Conservation (phyloP, 2,113 vertebrate genomes). For the Caranx melampygus region DNA sequence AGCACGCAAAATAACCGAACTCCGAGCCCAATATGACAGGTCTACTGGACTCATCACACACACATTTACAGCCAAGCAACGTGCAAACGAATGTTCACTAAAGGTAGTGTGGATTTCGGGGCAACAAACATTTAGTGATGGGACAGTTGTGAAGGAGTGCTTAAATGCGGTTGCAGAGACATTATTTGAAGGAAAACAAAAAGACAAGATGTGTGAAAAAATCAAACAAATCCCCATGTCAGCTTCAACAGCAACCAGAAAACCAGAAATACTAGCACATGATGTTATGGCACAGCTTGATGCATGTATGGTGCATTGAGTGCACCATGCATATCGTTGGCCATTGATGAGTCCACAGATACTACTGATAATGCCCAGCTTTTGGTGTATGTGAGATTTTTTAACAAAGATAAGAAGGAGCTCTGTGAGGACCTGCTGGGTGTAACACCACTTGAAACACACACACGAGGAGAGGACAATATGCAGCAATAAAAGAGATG, state of each 20-base stretch:
- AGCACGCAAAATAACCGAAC: no score
- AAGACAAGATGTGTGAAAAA: conserved; percentile 3
- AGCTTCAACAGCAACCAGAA: conserved; percentile 4
- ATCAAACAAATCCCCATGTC: conserved; percentile 16
- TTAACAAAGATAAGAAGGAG: background rate
- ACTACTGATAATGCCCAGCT: conserved; percentile 19
- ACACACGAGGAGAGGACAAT: conserved; percentile 9
- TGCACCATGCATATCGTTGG: conserved; percentile 6
- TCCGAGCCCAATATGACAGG: no score
- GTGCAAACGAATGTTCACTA: no score
- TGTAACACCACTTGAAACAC: conserved; percentile 14
- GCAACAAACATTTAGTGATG: conserved; percentile 9
- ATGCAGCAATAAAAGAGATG: background rate
- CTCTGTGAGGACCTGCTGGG: conserved; percentile 9
- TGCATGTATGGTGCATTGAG: no score
- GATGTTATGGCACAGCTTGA: conserved; percentile 9
- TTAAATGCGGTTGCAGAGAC: background rate
- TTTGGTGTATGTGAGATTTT: conserved; percentile 12
- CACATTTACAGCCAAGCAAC: no score
- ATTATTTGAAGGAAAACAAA: conserved; percentile 7
- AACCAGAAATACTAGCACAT: conserved; percentile 16
- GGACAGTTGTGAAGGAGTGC: conserved; percentile 11
- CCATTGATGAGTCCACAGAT: conserved; percentile 16
- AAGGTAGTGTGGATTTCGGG: no score
- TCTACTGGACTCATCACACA: no score